phyloP scores from a whole-genome alignment of 2,113 vertebrate genomes.

The Columba livia region DNA sequence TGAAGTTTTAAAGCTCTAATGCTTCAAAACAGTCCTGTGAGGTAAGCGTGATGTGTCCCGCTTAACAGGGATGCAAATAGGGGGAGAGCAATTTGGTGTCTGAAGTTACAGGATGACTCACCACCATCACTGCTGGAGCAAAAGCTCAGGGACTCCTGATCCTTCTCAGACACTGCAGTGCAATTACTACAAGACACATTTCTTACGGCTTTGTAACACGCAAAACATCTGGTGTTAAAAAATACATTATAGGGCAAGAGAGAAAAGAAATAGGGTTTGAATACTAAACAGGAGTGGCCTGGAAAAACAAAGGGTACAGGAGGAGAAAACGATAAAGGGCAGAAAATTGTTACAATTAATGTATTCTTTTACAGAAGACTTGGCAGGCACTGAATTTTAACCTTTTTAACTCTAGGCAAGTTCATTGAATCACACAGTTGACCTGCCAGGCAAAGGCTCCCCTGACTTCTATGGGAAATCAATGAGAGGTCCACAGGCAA shows the following conservation, averaged over 20 bases:
- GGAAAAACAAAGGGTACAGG: background rate
- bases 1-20: background rate
- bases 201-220: background rate
- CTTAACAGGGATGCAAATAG: background rate
- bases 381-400: background rate
- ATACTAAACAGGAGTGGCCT: background rate
- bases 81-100: background rate
- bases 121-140: background rate
- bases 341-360: background rate
- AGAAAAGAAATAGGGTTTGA: background rate
- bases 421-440: background rate
- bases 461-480: background rate
- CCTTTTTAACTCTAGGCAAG: background rate
- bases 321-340: background rate
- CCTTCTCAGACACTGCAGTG: background rate
- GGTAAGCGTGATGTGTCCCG: background rate
- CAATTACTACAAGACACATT: background rate
- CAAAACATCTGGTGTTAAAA: slow-evolving; percentile 35
- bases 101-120: slow-evolving; percentile 31
- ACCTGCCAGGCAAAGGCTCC: background rate
- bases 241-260: background rate
- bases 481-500: background rate
- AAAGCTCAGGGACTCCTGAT: background rate
- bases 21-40: background rate
- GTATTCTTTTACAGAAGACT: background rate